Conservation (phyloP, 2,113 vertebrate genomes). For the Neolamprologus cancellatus region DNA sequence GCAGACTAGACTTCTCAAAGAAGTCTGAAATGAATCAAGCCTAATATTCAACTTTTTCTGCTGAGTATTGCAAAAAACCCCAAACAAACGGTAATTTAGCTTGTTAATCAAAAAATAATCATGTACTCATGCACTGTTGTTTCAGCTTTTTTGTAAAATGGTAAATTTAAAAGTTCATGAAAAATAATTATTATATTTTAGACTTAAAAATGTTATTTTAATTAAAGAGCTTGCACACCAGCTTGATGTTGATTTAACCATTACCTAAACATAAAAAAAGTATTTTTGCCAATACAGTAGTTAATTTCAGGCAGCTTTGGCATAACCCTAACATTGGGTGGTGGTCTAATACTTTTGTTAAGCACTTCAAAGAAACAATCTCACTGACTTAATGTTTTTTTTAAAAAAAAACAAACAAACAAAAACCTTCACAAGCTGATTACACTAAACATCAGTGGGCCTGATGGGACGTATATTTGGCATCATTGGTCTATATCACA, state of each 20-base stretch:
- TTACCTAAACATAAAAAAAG: background rate
- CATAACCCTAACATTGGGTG: background rate
- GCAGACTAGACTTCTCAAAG: background rate
- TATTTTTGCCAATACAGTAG: background rate
- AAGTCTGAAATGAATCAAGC: background rate
- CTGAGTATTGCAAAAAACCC: rapidly evolving
- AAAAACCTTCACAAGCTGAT: background rate
- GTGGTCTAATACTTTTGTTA: background rate
- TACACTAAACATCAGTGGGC: background rate
- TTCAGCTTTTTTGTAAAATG: background rate
- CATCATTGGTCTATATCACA: background rate
- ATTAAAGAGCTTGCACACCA: background rate
- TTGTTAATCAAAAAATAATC: background rate
- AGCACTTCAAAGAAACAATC: background rate
- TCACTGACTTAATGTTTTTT: background rate
- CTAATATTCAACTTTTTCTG: background rate
- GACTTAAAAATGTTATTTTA: background rate
- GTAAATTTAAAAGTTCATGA: background rate
- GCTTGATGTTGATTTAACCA: background rate
- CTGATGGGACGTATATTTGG: background rate
- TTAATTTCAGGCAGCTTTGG: background rate
- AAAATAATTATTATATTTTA: background rate
- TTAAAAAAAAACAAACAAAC: rapidly evolving
- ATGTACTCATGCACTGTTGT: background rate
- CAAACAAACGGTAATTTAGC: background rate